phyloP scores from a whole-genome alignment of 2,888 invertebrate species.

The Drosophila kuntzei region DNA sequence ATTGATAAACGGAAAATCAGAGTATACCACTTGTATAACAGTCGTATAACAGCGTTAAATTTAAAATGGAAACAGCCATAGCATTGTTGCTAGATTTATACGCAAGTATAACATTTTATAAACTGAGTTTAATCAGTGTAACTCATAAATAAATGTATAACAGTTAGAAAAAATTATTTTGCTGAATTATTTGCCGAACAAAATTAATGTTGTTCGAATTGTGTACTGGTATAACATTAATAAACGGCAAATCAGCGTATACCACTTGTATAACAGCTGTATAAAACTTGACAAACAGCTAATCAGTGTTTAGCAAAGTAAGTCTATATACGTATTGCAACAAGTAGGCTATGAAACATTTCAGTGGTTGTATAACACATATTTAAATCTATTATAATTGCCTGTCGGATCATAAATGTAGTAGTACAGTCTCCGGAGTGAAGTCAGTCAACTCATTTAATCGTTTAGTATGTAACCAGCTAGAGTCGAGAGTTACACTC shows the following conservation, averaged over 20 bases:
- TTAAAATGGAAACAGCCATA: too few relatives aligned
- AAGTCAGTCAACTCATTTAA: constrained; percentile 28
- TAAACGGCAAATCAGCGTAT: background rate
- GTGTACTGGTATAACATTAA: background rate
- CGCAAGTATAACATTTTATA: too few relatives aligned
- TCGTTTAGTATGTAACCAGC: constrained; percentile 46
- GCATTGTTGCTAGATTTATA: too few relatives aligned
- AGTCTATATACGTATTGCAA: constrained; percentile 5
- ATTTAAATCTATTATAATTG: constrained; percentile 15
- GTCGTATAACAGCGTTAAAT: background rate
- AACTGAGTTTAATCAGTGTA: too few relatives aligned
- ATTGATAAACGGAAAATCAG: too few relatives aligned
- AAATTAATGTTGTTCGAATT: background rate
- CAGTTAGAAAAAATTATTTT: too few relatives aligned
- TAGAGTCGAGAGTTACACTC: constrained; percentile 46
- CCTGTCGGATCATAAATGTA: constrained; percentile 2
- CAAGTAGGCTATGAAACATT: constrained; percentile 11
- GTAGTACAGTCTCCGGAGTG: constrained; percentile 22
- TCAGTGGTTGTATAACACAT: constrained; percentile 37
- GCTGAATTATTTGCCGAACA: background rate
- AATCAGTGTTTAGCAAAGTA: background rate
- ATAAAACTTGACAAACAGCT: constrained; percentile 3
- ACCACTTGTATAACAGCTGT: constrained; percentile 16
- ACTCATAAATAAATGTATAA: too few relatives aligned
- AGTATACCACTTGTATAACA: constrained; percentile 1